Evolutionary conservation across 2,113 vertebrate species (phyloP), one percentile per base, ranked within the genome.

Genomic region (Tragelaphus strepsiceros): DNA sequence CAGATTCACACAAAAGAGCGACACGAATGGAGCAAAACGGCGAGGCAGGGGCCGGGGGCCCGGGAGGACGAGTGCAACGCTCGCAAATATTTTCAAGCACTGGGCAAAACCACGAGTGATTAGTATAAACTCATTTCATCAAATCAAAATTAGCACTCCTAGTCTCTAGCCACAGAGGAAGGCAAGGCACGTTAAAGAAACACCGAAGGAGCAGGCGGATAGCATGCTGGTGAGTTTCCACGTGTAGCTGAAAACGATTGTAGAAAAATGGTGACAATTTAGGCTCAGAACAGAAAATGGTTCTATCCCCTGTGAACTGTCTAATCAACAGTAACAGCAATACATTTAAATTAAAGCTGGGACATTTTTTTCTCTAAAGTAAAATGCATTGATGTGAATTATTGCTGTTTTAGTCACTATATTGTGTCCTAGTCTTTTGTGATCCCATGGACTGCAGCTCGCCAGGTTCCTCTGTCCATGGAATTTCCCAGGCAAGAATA

Each of bases 1-100:
- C 97, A 93, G 98, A 35, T 97, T 98, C 97, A 98, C 91, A 97
- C 13, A 96, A n/a, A 98, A 74, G 98, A 98, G 97, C 88, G 98
- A 97, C 98, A 98, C n/a, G 81, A 77, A 98, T 0, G 87, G 91
- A 97, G 97, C 97, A 91, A 96, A 94, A 96, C 62, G 35, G 95
- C 12, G 22, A 43, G 71, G 71, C 6, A 11, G 67, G 71, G 35
- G 12, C 5, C 26, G 96, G 94, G 10, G 96, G 98, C 92, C 98
- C 51, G 28, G 96, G 97, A 98, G 96, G 95, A 98, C 96, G 98
- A 97, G 97, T 22, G 82, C 74, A 62, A 26, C 54, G 96, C 61
- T 16, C 14, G 4, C 11, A 62, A 4, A 94, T 90, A 96, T 59
- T 92, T 95, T 77, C 94, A 97, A 97, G 96, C 96, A 96, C 56